Evolutionary conservation across 2,113 vertebrate species (phyloP).

Genomic region (Mobula birostris): DNA sequence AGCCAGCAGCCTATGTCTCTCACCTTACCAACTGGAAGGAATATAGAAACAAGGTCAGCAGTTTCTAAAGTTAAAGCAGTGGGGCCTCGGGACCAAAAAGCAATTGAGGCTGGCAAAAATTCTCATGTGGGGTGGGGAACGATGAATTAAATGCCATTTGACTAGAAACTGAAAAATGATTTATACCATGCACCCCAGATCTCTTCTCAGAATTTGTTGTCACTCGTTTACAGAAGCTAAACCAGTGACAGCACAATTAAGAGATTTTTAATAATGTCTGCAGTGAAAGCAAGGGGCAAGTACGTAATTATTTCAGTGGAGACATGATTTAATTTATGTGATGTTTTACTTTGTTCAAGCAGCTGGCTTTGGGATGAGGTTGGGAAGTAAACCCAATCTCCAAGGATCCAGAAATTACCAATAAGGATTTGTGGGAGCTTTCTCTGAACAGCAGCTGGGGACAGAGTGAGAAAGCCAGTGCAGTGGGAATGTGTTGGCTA

Average conservation of each 20-base stretch:
- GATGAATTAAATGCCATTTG: neutral
- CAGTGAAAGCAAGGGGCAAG: too few relatives aligned
- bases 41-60: neutral
- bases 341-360: neutral
- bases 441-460: neutral
- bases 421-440: neutral
- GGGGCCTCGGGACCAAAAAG: neutral
- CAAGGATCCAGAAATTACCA: neutral
- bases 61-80: neutral
- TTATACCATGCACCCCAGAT: neutral
- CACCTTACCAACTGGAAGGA: neutral
- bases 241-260: conserved; percentile 8
- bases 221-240: neutral
- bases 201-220: neutral
- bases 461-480: neutral
- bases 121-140: neutral
- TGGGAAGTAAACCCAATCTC: neutral
- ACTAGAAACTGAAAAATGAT: neutral
- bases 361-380: neutral
- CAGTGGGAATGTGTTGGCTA: too few relatives aligned
- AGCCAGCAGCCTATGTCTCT: neutral
- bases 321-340: neutral
- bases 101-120: neutral
- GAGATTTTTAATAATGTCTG: neutral
- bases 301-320: neutral